Conservation (phyloP, 2,888 invertebrate species). For the Trichopoda pennipes region DNA sequence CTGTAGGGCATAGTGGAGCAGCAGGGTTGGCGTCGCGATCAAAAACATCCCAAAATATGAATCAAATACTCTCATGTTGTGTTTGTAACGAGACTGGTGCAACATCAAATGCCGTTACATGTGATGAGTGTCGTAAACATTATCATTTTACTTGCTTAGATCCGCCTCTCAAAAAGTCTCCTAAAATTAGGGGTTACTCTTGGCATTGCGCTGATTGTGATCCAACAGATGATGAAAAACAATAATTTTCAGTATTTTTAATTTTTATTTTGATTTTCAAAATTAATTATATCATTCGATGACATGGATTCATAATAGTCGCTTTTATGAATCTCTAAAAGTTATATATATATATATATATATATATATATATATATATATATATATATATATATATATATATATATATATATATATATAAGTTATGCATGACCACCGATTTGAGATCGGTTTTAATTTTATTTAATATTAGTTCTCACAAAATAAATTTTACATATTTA, state of each 20-base stretch:
- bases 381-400: constrained; percentile 8
- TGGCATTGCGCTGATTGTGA: constrained; percentile 98
- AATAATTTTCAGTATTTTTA: constrained; percentile 66
- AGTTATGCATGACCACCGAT: constrained; percentile 62
- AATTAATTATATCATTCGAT: constrained; percentile 52
- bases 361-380: constrained; percentile 30
- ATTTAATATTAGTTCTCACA: constrained; percentile 64
- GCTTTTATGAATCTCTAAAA: constrained; percentile 45
- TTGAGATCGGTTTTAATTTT: constrained; percentile 64
- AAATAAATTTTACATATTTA: constrained; percentile 66
- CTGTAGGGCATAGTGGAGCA: constrained; percentile 40
- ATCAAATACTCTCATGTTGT: constrained; percentile 73
- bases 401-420: constrained; percentile 22
- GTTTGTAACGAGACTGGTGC: constrained; percentile 76
- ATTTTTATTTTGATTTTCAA: constrained; percentile 25
- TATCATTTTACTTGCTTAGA: constrained; percentile 97
- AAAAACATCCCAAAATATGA: constrained; percentile 51
- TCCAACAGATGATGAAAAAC: constrained; percentile 85
- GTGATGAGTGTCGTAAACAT: constrained; percentile 93
- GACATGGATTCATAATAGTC: constrained; percentile 42
- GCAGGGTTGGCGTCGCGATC: constrained; percentile 45
- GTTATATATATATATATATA: constrained; percentile 25
- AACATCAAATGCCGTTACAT: constrained; percentile 83
- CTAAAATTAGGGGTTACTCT: constrained; percentile 95
- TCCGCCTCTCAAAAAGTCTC: constrained; percentile 96